Evolutionary conservation across 2,113 vertebrate genomes (phyloP).

Genomic region (Xiphophorus hellerii): DNA sequence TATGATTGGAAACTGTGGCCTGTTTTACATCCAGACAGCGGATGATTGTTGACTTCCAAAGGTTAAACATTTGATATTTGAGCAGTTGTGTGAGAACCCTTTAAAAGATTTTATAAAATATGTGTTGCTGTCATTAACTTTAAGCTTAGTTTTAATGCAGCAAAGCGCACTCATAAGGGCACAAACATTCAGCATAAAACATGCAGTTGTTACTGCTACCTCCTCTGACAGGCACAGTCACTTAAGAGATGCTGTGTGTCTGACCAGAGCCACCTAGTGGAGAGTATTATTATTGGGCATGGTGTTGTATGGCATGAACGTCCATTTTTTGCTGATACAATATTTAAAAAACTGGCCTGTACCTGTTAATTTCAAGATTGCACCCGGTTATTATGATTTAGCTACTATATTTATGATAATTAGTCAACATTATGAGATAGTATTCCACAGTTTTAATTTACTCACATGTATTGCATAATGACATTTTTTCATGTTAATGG

Average conservation of each 20-base stretch:
- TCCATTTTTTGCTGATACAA: not conserved
- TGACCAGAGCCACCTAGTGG: conserved; percentile 71
- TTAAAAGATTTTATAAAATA: not conserved
- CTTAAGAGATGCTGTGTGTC: not conserved
- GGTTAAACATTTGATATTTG: conserved; percentile 8
- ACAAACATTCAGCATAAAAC: not conserved
- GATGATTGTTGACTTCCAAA: conserved; percentile 13
- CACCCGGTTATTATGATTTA: not conserved
- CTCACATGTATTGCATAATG: too few relatives aligned
- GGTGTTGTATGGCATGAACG: not conserved
- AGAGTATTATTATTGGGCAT: conserved; percentile 14
- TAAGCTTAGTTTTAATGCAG: not conserved
- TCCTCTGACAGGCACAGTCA: not conserved
- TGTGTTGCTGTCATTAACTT: not conserved
- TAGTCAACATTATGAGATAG: too few relatives aligned
- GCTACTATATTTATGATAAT: not conserved
- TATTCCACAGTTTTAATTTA: too few relatives aligned
- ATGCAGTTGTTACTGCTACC: too few relatives aligned
- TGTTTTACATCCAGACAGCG: conserved; percentile 1
- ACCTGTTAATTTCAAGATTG: not conserved
- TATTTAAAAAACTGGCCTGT: not conserved
- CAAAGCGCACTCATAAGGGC: not conserved
- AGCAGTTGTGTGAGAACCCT: conserved; percentile 2
- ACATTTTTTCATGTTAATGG: too few relatives aligned
- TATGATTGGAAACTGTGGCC: not conserved